Conservation (phyloP, 2,888 invertebrate species). For the Lasioglossum malachurum region DNA sequence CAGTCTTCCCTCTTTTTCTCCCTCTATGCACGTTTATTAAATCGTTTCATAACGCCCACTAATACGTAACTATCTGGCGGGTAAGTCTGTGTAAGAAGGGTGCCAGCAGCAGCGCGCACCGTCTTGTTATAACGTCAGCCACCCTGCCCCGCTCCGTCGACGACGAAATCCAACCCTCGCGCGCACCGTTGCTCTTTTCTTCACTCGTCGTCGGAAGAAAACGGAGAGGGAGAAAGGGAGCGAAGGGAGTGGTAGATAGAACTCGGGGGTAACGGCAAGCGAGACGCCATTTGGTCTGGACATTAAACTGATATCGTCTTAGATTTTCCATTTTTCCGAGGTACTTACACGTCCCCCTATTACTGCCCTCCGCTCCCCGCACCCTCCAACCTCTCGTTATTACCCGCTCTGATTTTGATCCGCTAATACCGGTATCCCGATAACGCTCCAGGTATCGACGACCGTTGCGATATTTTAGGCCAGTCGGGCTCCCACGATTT, state of each 20-base stretch:
- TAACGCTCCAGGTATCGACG: conserved; percentile 29
- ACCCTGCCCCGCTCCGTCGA: not conserved
- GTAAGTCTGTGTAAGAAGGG: conserved; percentile 44
- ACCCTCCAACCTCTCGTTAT: conserved; percentile 31
- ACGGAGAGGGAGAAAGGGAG: not conserved
- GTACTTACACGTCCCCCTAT: conserved; percentile 40
- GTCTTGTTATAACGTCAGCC: conserved; percentile 54
- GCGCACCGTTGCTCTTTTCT: conserved; percentile 14
- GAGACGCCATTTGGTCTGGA: conserved; percentile 65
- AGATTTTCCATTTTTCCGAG: conserved; percentile 66
- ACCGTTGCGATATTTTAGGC: not conserved
- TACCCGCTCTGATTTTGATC: conserved; percentile 46
- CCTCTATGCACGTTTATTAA: conserved; percentile 60
- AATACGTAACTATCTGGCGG: conserved; percentile 56
- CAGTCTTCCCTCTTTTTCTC: conserved; percentile 4
- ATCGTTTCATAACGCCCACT: conserved; percentile 61
- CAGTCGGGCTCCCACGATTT: not conserved
- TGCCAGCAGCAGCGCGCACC: conserved; percentile 42
- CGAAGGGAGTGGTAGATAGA: not conserved
- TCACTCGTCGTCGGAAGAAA: not conserved
- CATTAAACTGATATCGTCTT: conserved; percentile 69
- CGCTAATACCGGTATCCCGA: conserved; percentile 25
- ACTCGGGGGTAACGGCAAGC: conserved; percentile 47
- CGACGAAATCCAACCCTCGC: conserved; percentile 22
- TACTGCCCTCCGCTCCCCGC: conserved; percentile 22